Conservation (phyloP, 2,797 vertebrate species). For the Dallia pectoralis region DNA sequence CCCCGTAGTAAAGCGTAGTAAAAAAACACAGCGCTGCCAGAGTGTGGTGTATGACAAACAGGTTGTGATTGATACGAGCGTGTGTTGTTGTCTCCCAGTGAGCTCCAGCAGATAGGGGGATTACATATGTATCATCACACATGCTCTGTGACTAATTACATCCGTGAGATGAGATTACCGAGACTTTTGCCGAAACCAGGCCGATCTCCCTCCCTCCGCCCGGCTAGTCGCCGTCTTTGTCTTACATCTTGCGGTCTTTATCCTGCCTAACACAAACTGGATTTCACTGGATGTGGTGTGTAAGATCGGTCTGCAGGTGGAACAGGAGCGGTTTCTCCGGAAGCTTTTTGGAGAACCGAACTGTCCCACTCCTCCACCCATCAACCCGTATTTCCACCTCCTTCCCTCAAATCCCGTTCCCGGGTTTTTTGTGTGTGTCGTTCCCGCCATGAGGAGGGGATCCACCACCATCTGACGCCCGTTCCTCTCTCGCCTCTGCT, state of each 20-base stretch:
- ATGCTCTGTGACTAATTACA: slow-evolving; percentile 80
- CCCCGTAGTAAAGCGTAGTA: neutral
- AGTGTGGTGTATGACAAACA: neutral
- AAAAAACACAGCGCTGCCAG: neutral
- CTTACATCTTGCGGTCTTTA: slow-evolving; percentile 56
- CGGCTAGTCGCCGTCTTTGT: slow-evolving; percentile 27
- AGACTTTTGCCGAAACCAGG: slow-evolving; percentile 69
- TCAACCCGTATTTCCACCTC: neutral
- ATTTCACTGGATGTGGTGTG: slow-evolving; percentile 1
- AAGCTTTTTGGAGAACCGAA: neutral
- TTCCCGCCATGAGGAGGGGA: neutral
- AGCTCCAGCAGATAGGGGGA: slow-evolving; percentile 63
- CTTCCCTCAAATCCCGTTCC: neutral
- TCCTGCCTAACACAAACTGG: slow-evolving; percentile 61
- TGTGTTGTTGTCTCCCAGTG: slow-evolving; percentile 39
- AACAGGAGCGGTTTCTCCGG: neutral
- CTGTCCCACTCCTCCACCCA: neutral
- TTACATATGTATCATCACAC: slow-evolving; percentile 77
- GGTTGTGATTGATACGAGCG: neutral
- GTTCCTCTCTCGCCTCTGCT: neutral
- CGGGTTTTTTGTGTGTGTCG: neutral
- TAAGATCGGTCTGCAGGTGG: slow-evolving; percentile 28
- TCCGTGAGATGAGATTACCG: slow-evolving; percentile 79
- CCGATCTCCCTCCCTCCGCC: slow-evolving; percentile 64
- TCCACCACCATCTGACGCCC: neutral